Base-by-base conservation (phyloP, 2,888 invertebrate genomes). In the Melanostoma mellinum region DNA sequence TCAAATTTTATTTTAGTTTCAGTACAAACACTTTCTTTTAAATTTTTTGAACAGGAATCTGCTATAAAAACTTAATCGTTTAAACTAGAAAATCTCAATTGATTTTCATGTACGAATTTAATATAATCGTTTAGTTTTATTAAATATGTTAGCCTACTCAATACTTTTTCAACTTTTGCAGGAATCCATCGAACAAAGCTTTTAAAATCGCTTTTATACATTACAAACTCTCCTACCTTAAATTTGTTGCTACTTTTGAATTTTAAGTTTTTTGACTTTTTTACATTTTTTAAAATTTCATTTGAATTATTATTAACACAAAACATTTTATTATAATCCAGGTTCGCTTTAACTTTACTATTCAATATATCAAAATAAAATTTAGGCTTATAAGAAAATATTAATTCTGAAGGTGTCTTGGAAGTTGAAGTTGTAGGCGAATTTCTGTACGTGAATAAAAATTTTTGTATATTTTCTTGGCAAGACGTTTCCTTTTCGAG, bases 381-480 rank as follows among this genome's bases (percentile, higher is more conserved):
- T 36, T 9, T 55, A 55, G 55, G 55, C n/a, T 55, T 55, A 55
- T 55, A 55, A 36, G 55, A 55, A 55, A 55, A 55, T 55, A 55
- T 55, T 55, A 55, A 55, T 55, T 55, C 36, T 55, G 55, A 55
- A 38, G 55, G 55, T 56, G 55, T 38, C 55, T 56, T 56, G 55
- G 55, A 56, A 5, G 55, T 56, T 56, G 55, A 56, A 56, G 38
- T 38, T 56, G 55, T 38, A 38, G 50, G 50, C 6, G 50, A 8
- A 32, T 52, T 52, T 33, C 50, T 52, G 32, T 52, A 52, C 33
- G 50, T 33, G 50, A 52, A 52, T 52, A 52, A 52, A 52, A 3
- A 33, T 4, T 3, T 52, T 52, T 32, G 8, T 9, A 52, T 52
- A 2, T 52, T 52, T 32, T 52, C 50, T 33, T 52, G 50, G 9